Conservation (phyloP, 2,797 vertebrate species). For the Sphenopsis melanotis region DNA sequence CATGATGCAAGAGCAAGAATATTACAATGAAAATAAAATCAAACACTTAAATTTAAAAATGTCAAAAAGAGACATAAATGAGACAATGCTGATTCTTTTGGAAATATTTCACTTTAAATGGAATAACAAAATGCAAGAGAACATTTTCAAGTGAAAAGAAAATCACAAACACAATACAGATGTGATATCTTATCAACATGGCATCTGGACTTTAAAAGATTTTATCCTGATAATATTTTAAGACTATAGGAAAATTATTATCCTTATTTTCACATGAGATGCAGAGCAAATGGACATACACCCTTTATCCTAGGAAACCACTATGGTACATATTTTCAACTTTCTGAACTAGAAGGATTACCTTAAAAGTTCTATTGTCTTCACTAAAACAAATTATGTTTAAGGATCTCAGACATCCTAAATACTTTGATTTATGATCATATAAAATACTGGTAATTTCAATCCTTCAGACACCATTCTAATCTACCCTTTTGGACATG, state of each 20-base stretch:
- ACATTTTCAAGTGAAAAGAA: not conserved
- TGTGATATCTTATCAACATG: not conserved
- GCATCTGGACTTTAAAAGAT: not conserved
- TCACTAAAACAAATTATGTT: not conserved
- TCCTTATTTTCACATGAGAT: not conserved
- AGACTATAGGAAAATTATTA: not conserved
- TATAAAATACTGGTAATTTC: not conserved
- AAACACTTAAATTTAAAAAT: not conserved
- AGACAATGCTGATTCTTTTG: not conserved
- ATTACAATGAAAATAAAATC: not conserved
- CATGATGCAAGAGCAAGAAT: not conserved
- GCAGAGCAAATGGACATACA: not conserved
- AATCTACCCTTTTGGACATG: not conserved
- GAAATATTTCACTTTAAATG: not conserved
- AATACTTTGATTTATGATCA: not conserved
- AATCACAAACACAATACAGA: not conserved
- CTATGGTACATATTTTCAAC: not conserved
- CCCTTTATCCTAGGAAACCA: not conserved
- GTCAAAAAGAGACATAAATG: not conserved
- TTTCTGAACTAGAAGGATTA: not conserved
- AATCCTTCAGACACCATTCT: not conserved
- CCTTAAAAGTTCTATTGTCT: not conserved
- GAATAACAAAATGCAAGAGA: not conserved
- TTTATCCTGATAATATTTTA: not conserved
- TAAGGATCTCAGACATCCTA: not conserved